Evolutionary conservation across 2,797 vertebrate genomes (phyloP), one percentile per base, ranked within the genome.

Genomic region (Carcharodon carcharias): DNA sequence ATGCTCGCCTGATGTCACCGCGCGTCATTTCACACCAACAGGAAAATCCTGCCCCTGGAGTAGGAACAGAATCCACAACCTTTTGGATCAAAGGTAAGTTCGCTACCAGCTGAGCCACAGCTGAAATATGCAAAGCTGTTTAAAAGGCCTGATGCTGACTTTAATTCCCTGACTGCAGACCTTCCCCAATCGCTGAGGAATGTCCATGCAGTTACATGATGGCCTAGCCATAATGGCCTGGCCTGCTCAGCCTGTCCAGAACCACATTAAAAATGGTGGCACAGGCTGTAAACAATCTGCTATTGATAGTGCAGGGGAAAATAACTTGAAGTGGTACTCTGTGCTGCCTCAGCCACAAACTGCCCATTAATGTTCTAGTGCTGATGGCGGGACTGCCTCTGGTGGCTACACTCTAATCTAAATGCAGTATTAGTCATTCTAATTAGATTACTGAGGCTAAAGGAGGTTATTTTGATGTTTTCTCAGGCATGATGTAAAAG

Each of bases 381-480:
- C 50, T 89, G 87, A 28, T 58, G 54, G 50, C 80, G n/a, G 80
- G 40, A 54, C 56, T 63, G 56, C 88, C 56, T 93, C 91, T 45
- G n/a, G 21, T 67, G 2, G 8, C 63, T 45, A 21, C 61, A 45
- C 63, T 45, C 23, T 45, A 65, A 40, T 45, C 63, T 65, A 93
- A 93, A 45, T 93, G n/a, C 63, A 93, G 91, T 18, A 93, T 73
- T 77, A 54, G 7, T 95, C 54, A 95, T 50, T 67, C 16, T 3
- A 67, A 67, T 77, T 71, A 63, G 50, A 56, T 95, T 77, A 58
- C 45, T 58, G 54, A 69, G 31, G 77, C 54, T 93, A 71, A 73
- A 58, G 71, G 69, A 73, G 69, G 67, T 95, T 73, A 71, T 77
- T 95, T 71, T 95, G 69, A 31, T 95, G 67, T 18, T 71, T 73